Conservation (phyloP, 2,888 invertebrate genomes). For the Drosophila nr. perissopoda region DNA sequence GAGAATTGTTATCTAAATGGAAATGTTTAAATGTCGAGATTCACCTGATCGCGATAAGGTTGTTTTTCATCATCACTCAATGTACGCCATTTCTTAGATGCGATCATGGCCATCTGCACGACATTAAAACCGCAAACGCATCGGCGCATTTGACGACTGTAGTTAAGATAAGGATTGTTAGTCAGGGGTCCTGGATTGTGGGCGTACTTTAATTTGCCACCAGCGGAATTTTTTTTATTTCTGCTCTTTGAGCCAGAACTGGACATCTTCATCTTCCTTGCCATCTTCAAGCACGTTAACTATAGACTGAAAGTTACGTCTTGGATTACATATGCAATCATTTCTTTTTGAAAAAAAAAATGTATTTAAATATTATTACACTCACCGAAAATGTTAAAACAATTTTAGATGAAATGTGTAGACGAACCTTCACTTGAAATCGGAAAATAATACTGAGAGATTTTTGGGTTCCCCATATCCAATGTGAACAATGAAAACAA, state of each 20-base stretch:
- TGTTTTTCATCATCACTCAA: too few relatives aligned
- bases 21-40: neutral
- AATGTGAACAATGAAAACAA: neutral
- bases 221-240: neutral
- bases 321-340: neutral
- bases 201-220: neutral
- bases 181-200: neutral
- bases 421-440: neutral
- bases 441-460: too few relatives aligned
- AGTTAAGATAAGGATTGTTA: accelerated
- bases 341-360: neutral
- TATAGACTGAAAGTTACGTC: neutral
- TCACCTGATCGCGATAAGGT: neutral
- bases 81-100: too few relatives aligned
- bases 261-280: neutral
- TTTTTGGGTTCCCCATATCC: neutral
- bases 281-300: too few relatives aligned
- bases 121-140: accelerated
- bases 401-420: too few relatives aligned
- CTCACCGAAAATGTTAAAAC: neutral
- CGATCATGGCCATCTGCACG: accelerated
- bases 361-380: neutral
- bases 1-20: neutral
- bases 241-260: neutral
- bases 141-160: accelerated